These are phyloP conservation scores for Caerostris darwini DNA, from an alignment of 1,140 invertebrate species.

Conservation along the genomic window DNA sequence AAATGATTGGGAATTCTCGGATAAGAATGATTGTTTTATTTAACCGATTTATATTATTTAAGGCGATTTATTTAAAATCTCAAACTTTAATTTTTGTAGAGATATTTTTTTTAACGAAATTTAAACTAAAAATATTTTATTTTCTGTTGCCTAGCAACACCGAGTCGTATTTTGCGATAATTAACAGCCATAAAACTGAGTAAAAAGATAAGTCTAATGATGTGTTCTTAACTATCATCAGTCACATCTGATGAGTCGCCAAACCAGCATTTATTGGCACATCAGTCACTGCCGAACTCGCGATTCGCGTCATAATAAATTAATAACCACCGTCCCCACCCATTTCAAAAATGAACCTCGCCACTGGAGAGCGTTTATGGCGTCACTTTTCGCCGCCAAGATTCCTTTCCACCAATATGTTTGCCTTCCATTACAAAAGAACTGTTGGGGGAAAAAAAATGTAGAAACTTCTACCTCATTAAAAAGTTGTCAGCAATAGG, in stretches of 20 bases:
- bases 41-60: too few relatives aligned
- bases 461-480: conserved; percentile 13
- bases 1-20: too few relatives aligned
- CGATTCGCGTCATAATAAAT: conserved; percentile 3
- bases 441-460: background rate
- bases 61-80: too few relatives aligned
- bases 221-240: background rate
- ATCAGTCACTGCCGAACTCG: background rate
- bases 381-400: background rate
- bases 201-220: too few relatives aligned
- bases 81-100: too few relatives aligned
- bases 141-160: too few relatives aligned
- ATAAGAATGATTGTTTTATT: too few relatives aligned
- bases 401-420: background rate
- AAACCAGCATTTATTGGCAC: background rate
- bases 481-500: conserved; percentile 36
- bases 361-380: background rate
- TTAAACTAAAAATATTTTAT: too few relatives aligned
- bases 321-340: conserved; percentile 14
- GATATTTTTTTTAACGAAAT: too few relatives aligned
- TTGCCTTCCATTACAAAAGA: background rate
- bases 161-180: too few relatives aligned
- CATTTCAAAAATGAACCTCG: background rate
- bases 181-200: too few relatives aligned
- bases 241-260: background rate